phyloP scores from a whole-genome alignment of 2,113 vertebrate genomes.

The Clinocottus analis region DNA sequence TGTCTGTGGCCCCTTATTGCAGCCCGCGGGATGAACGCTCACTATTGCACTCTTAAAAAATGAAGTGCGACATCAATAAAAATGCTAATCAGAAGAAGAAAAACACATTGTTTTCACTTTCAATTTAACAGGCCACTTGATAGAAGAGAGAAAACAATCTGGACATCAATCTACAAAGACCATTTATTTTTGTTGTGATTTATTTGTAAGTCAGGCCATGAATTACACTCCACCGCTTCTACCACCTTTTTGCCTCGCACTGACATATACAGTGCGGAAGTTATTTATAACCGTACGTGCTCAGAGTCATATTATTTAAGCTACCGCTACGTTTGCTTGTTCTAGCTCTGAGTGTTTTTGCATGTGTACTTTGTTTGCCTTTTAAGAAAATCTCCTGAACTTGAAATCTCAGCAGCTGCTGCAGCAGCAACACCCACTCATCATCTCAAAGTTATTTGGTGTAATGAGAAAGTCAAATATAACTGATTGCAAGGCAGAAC shows the following conservation, averaged over 20 bases:
- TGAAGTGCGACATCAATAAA: constrained; percentile 61
- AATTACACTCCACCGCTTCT: not conserved
- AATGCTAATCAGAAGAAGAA: constrained; percentile 55
- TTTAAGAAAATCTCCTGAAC: not conserved
- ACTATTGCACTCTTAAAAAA: constrained; percentile 40
- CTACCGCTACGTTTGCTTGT: not conserved
- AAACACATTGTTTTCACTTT: constrained; percentile 38
- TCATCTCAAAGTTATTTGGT: not conserved
- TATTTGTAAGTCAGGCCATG: constrained; percentile 9
- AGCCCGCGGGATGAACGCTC: constrained; percentile 38
- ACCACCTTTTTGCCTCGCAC: constrained; percentile 3
- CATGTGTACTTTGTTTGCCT: not conserved
- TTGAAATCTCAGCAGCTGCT: not conserved
- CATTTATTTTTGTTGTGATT: constrained; percentile 37
- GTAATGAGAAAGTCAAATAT: constrained; percentile 7
- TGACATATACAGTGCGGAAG: not conserved
- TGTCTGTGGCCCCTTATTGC: constrained; percentile 37
- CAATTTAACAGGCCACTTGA: constrained; percentile 39
- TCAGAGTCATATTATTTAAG: not conserved
- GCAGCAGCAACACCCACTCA: not conserved
- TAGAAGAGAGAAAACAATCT: constrained; percentile 35
- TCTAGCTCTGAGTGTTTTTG: not conserved
- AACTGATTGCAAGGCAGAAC: constrained; percentile 7
- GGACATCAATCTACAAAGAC: constrained; percentile 40
- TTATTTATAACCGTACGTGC: not conserved